A percentile compares a stretch with the other conserved stretches of the same genome.
Conservation (phyloP, 2,113 vertebrate species). For the Hassar affinis region DNA sequence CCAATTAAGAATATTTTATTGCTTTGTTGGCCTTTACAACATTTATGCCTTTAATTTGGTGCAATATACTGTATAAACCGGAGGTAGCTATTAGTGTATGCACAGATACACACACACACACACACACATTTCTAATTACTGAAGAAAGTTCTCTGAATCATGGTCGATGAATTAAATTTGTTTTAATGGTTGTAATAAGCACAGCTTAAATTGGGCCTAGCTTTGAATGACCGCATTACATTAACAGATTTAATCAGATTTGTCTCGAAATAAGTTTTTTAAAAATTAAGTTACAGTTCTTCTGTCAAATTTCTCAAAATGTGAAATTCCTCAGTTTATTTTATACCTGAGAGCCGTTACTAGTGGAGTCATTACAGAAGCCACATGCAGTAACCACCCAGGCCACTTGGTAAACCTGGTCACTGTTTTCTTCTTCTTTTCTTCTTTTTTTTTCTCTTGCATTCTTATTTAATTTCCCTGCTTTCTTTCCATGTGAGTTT, state of each 20-base stretch:
- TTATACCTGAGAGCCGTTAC: neutral
- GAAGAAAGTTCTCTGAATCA: neutral
- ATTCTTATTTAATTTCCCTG: slow-evolving; percentile 2
- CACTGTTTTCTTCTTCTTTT: slow-evolving; percentile 9
- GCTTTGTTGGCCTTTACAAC: neutral
- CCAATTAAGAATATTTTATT: neutral
- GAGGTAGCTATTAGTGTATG: neutral
- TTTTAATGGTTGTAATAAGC: neutral
- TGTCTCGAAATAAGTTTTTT: neutral
- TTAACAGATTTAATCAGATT: neutral
- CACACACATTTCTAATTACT: neutral
- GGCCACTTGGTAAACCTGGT: neutral
- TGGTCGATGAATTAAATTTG: neutral
- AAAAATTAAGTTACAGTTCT: neutral
- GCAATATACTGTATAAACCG: neutral
- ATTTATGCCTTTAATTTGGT: neutral
- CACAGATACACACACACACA: neutral
- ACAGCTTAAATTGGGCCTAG: neutral
- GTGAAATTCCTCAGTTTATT: neutral
- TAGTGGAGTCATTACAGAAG: neutral
- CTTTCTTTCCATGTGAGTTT: slow-evolving; percentile 31
- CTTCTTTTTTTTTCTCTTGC: neutral
- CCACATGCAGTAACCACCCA: neutral
- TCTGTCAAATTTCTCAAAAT: slow-evolving; percentile 2
- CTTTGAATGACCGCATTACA: neutral